Evolutionary conservation across 2,888 invertebrate species (phyloP), one percentile per base, ranked within the genome.

Genomic region (Neocrepidodera transversa): DNA sequence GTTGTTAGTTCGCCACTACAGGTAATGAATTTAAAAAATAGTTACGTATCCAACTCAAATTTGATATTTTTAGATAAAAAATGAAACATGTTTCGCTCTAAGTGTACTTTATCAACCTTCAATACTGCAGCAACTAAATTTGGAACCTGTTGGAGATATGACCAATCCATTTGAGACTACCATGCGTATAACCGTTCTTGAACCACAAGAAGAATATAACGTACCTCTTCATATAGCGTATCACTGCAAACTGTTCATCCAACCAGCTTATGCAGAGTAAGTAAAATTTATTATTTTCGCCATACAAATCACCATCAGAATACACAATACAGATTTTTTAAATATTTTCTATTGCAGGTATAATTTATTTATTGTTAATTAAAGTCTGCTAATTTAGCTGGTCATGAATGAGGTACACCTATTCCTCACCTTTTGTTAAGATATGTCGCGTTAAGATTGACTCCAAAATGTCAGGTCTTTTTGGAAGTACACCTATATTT

Each of bases 201-300:
- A 89, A 55, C 89, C 92, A 0, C 87, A 88, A 66, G 88, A 90
- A 69, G 84, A 85, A 0, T 92, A 87, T 76, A 87, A 88, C 68
- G 86, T 93, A 18, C 93, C 93, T 1, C 80, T 93, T 36, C 87
- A 87, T 71, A 86, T 92, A 49, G 92, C 92, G 1, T 92, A 92
- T 72, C 91, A 93, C 73, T 91, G 91, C 78, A 87, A 88, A 65
- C 80, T 93, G 53, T 89, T 87, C 75, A 78, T 92, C 32, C 83
- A 88, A 72, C 92, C 92, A 3, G 85, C 88, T 3, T 87, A 89
- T 71, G 84, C 86, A 42, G 88, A 87, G 90, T 91, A 75, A 85
- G 87, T 82, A 55, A 51, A 16, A 11, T n/a, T n/a, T n/a, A n/a
- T n/a, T n/a, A n/a, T n/a, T n/a, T n/a, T n/a, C n/a, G n/a, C n/a